Evolutionary conservation across 2,113 vertebrate species (phyloP), one percentile per base, ranked within the genome.

Genomic region (Propithecus coquereli): DNA sequence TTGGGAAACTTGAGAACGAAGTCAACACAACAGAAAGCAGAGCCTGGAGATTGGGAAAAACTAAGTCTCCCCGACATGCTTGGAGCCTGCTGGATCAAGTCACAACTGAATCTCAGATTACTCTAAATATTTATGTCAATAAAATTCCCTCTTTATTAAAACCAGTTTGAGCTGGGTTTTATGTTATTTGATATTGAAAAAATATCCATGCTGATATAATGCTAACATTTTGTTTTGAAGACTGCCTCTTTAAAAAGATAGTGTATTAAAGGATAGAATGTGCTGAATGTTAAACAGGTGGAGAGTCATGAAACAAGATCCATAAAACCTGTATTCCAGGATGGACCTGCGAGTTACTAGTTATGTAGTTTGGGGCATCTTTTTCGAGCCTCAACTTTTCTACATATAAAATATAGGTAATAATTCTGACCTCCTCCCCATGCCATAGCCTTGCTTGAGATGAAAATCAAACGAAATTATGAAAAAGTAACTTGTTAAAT

Each of bases 401-500:
- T 79, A 59, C 12, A 66, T 61, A 74, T 57, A 91, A 93, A 95
- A 94, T 61, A 89, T 3, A 66, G n/a, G 79, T 61, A 93, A 74
- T 91, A 86, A 91, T 87, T 93, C 23, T 65, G 85, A 40, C 5
- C 17, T 68, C 30, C 18, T 90, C 4, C 25, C 7, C 5, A 54
- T 37, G 74, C 23, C 30, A 57, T 34, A 76, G n/a, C 12, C 63
- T 89, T 83, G 9, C 43, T 88, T 86, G 13, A 25, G 65, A 77
- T 86, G 22, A 89, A 96, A 96, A 92, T 90, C 2, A 94, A 93
- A 83, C 86, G 71, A 86, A 96, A 71, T 76, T 47, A 61, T 85
- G 34, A 45, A 61, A 70, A 70, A 85, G 17, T 65, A 76, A 91
- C 25, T 81, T 87, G 2, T 81, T 79, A 94, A 85, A 91, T 63